Conservation (phyloP, 2,113 vertebrate genomes). For the Marcusenius ussheri region DNA sequence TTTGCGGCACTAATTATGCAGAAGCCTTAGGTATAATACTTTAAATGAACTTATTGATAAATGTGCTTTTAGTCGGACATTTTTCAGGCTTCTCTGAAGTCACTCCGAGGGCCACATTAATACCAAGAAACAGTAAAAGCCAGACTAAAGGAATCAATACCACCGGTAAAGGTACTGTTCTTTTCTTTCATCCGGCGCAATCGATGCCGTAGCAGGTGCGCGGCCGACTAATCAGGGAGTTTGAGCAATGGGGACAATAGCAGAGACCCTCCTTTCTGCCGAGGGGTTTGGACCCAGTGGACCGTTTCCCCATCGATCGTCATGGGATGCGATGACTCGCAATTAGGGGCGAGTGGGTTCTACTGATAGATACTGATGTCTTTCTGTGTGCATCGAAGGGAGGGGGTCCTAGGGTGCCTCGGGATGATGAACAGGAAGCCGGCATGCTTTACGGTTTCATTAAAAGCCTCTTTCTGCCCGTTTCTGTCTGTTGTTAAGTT, state of each 20-base stretch:
- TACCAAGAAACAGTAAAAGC: background rate
- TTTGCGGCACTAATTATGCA: background rate
- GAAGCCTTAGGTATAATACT: background rate
- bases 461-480: background rate
- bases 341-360: background rate
- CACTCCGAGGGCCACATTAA: background rate
- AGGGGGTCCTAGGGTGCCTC: too few species aligned
- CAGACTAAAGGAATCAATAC: constrained; percentile 3
- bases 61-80: background rate
- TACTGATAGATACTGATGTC: constrained; percentile 2
- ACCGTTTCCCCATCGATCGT: background rate
- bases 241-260: background rate
- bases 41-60: background rate
- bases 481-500: background rate
- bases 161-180: background rate
- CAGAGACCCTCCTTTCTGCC: background rate
- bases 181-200: background rate
- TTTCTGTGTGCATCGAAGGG: background rate
- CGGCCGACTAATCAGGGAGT: background rate
- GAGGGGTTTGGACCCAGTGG: background rate
- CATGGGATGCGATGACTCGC: background rate
- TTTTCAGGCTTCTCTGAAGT: background rate
- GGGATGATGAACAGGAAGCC: background rate
- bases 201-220: background rate
- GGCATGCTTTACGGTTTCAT: background rate